These are phyloP conservation scores for Pangasius krempfi DNA, from an alignment of 2,797 vertebrate genomes.

Conservation along the genomic window DNA sequence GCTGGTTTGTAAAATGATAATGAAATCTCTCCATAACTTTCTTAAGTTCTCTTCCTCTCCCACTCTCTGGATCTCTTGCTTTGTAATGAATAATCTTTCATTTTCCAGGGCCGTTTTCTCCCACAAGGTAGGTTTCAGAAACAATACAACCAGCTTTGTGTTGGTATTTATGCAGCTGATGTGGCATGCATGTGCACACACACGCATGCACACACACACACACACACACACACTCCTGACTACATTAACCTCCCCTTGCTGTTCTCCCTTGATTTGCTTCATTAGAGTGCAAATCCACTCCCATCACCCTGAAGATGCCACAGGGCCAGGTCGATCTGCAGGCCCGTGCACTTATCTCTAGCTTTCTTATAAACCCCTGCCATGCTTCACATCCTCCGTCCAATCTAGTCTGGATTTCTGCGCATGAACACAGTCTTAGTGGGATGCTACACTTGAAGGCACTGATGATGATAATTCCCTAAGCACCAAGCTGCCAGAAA, in stretches of 20 bases:
- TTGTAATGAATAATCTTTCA: not conserved
- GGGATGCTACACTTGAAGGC: not conserved
- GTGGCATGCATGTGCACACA: slow-evolving; percentile 10
- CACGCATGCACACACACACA: slow-evolving; percentile 22
- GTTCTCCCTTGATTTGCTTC: slow-evolving; percentile 31
- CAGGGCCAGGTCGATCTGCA: slow-evolving; percentile 6
- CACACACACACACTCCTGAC: slow-evolving; percentile 33
- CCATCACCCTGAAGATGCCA: slow-evolving; percentile 36
- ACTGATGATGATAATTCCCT: slow-evolving; percentile 22
- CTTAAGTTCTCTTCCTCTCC: not conserved
- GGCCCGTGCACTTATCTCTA: slow-evolving; percentile 14
- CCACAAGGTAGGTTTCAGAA: not conserved
- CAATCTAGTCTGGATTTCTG: slow-evolving; percentile 20
- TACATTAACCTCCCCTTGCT: slow-evolving; percentile 32
- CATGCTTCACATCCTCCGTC: slow-evolving; percentile 24
- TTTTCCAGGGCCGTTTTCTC: not conserved
- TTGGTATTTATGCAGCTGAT: slow-evolving; percentile 11
- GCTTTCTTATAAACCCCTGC: slow-evolving; percentile 14
- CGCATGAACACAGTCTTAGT: slow-evolving; percentile 26
- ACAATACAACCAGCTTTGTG: slow-evolving; percentile 7
- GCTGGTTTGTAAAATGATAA: slow-evolving; percentile 10
- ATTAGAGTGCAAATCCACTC: slow-evolving; percentile 51
- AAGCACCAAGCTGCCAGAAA: slow-evolving; percentile 13
- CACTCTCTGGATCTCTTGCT: not conserved
- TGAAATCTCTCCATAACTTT: slow-evolving; percentile 20